Evolutionary conservation across 2,797 vertebrate species (phyloP).

Genomic region (Zalophus californianus): DNA sequence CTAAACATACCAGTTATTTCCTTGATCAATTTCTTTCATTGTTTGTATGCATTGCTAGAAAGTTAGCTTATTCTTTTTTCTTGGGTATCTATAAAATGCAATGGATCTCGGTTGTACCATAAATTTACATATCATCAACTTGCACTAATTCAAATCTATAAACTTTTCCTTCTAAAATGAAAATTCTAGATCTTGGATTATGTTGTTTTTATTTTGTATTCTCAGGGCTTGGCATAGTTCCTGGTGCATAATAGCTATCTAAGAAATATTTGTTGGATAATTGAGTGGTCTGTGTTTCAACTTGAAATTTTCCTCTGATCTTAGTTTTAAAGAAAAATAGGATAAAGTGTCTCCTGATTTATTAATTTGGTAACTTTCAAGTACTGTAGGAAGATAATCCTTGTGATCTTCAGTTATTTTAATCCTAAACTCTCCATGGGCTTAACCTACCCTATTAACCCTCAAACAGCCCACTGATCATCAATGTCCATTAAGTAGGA

Average conservation of each 20-base stretch:
- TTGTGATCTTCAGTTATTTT: slow-evolving; percentile 9
- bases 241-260: neutral
- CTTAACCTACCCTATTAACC: neutral
- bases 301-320: slow-evolving; percentile 24
- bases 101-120: neutral
- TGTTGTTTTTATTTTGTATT: slow-evolving; percentile 56
- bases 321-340: slow-evolving; percentile 56
- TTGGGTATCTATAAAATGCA: slow-evolving; percentile 1
- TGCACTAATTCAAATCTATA: neutral
- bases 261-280: slow-evolving; percentile 56
- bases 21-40: slow-evolving; percentile 44
- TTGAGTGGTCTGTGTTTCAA: slow-evolving; percentile 15
- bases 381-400: neutral
- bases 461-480: neutral
- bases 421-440: slow-evolving; percentile 19
- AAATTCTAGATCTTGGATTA: slow-evolving; percentile 45
- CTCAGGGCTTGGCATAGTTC: neutral
- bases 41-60: slow-evolving; percentile 41
- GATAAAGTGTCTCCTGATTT: neutral
- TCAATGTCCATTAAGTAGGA: neutral
- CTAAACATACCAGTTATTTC: slow-evolving; percentile 37
- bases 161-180: slow-evolving; percentile 17
- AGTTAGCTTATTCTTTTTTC: neutral
- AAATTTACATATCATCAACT: neutral
- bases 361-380: slow-evolving; percentile 13